These are phyloP conservation scores for Luidia sarsii DNA, from an alignment of 53 echinoderm and acorn worm species.

Conservation along the genomic window DNA sequence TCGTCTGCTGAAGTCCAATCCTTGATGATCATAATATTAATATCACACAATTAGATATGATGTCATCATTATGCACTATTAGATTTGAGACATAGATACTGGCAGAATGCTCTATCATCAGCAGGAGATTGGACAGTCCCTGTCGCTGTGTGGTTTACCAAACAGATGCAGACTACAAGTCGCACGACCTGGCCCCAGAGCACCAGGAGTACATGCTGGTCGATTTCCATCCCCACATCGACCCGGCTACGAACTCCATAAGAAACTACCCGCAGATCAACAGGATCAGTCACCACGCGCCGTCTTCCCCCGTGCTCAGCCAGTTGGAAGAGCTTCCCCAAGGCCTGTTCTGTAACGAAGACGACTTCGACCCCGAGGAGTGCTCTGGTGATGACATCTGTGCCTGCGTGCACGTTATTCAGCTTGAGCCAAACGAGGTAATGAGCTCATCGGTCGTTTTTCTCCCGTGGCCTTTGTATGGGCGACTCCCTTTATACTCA, in stretches of 20 bases:
- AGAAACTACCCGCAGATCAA: background rate
- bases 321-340: background rate
- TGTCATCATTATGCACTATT: background rate
- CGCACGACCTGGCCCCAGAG: background rate
- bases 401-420: constrained; percentile 28
- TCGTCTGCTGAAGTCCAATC: no score
- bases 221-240: background rate
- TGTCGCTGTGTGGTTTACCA: background rate
- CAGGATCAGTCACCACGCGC: constrained; percentile 2
- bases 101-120: background rate
- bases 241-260: background rate
- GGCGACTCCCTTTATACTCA: no score
- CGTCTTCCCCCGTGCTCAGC: constrained; percentile 1
- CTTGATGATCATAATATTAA: no score
- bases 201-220: background rate
- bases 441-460: no score
- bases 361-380: background rate
- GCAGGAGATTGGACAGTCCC: background rate
- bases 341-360: constrained; percentile 2
- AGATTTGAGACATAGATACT: background rate
- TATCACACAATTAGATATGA: no score
- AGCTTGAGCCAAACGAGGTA: no score
- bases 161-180: background rate
- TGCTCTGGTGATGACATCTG: background rate
- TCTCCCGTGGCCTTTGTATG: no score